phyloP scores from a whole-genome alignment of 2,113 vertebrate species.

The Psammodynastes pulverulentus region DNA sequence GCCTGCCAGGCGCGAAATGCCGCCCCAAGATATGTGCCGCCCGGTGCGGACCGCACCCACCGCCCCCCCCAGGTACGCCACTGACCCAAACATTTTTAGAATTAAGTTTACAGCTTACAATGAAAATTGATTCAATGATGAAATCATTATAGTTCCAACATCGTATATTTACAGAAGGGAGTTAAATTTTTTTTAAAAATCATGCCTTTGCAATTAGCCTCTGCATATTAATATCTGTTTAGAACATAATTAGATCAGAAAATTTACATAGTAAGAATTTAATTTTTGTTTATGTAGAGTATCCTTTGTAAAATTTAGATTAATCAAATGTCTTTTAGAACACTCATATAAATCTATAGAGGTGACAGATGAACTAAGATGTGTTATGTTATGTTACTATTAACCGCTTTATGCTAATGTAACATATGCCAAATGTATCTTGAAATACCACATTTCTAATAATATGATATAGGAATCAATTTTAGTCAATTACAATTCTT shows the following conservation, averaged over 20 bases:
- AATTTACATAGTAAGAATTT: background rate
- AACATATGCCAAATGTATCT: background rate
- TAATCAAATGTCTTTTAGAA: slow-evolving; percentile 53
- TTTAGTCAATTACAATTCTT: slow-evolving; percentile 24
- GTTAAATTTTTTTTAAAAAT: background rate
- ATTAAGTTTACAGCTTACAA: background rate
- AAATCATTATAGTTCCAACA: background rate
- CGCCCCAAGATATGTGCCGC: no score
- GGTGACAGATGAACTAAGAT: slow-evolving; percentile 38
- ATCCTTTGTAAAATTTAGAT: background rate
- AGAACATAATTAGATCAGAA: background rate
- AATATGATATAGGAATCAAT: background rate
- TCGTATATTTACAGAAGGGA: slow-evolving; percentile 18
- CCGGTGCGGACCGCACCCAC: no score
- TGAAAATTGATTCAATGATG: background rate
- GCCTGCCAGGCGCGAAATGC: no score
- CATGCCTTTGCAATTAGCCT: background rate
- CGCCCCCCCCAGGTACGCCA: no score
- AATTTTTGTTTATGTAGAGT: background rate
- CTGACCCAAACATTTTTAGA: background rate
- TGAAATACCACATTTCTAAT: background rate
- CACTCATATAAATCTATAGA: slow-evolving; percentile 23
- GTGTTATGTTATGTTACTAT: slow-evolving; percentile 13
- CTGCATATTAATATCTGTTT: background rate
- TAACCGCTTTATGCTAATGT: background rate